Percentiles rank a stretch among this genome's conserved stretches.
Evolutionary conservation across 2,888 invertebrate genomes (phyloP).

Genomic region (Theodoxus fluviatilis): DNA sequence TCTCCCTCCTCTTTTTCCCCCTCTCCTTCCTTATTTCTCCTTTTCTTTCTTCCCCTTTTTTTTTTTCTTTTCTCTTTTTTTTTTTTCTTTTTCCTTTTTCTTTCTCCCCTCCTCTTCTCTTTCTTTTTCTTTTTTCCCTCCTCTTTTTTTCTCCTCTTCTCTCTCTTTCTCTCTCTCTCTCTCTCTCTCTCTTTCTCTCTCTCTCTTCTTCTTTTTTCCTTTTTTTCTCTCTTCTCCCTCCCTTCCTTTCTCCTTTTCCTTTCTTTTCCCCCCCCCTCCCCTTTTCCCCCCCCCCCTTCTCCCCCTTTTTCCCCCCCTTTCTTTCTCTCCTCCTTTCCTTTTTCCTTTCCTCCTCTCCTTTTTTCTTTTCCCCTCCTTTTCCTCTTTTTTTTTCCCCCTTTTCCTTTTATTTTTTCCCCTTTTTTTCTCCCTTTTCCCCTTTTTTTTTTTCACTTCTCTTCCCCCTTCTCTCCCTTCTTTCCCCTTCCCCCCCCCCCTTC

Average conservation of each 20-base stretch:
- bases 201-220: neutral
- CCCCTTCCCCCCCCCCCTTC: neutral
- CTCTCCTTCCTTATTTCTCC: neutral
- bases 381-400: neutral
- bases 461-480: neutral
- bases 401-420: neutral
- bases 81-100: neutral
- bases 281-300: neutral
- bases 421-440: neutral
- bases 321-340: neutral
- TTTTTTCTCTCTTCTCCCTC: neutral
- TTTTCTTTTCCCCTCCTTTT: neutral
- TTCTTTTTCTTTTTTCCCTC: neutral
- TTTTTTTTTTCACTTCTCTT: neutral
- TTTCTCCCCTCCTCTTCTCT: neutral
- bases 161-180: too few species aligned
- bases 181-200: too few species aligned
- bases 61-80: neutral
- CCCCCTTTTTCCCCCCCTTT: neutral
- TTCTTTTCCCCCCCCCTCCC: slow-evolving; percentile 3
- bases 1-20: neutral
- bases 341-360: neutral
- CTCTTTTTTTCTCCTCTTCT: neutral
- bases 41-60: neutral
- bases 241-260: neutral